Percentiles rank a stretch among this genome's conserved stretches.
phyloP scores from a whole-genome alignment of 2,113 vertebrate species.

The Erythrocercus mccallii region DNA sequence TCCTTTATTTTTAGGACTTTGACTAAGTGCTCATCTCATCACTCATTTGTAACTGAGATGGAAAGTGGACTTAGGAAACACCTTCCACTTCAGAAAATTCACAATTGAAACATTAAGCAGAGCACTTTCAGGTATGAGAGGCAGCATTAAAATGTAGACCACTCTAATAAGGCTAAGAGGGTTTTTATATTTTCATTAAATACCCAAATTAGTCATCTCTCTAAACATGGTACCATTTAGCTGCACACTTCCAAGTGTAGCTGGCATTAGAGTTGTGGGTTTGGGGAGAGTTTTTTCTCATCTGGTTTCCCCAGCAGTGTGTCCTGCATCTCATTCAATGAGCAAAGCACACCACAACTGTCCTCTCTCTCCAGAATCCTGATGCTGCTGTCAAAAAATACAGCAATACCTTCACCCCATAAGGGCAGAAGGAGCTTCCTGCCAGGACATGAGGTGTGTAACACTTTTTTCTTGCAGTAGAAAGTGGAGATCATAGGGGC shows the following conservation, averaged over 20 bases:
- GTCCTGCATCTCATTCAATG: background rate
- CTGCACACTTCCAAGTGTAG: background rate
- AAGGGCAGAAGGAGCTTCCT: background rate
- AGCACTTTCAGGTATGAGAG: background rate
- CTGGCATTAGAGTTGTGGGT: background rate
- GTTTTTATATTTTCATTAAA: background rate
- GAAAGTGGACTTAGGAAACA: background rate
- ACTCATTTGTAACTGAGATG: background rate
- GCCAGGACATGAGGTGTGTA: background rate
- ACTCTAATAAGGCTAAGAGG: background rate
- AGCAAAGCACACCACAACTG: background rate
- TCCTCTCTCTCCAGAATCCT: background rate
- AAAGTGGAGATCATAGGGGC: background rate
- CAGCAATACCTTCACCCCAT: background rate
- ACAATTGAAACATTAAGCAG: background rate
- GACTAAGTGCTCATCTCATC: background rate
- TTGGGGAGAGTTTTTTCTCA: background rate
- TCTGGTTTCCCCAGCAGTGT: background rate
- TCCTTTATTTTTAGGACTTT: background rate
- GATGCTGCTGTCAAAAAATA: background rate
- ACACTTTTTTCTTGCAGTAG: accelerated
- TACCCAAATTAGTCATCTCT: background rate
- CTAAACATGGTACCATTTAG: background rate
- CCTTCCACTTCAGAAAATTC: background rate
- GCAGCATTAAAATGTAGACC: background rate